Evolutionary conservation across 2,888 invertebrate genomes (phyloP).

Genomic region (Podabrus alpinus): DNA sequence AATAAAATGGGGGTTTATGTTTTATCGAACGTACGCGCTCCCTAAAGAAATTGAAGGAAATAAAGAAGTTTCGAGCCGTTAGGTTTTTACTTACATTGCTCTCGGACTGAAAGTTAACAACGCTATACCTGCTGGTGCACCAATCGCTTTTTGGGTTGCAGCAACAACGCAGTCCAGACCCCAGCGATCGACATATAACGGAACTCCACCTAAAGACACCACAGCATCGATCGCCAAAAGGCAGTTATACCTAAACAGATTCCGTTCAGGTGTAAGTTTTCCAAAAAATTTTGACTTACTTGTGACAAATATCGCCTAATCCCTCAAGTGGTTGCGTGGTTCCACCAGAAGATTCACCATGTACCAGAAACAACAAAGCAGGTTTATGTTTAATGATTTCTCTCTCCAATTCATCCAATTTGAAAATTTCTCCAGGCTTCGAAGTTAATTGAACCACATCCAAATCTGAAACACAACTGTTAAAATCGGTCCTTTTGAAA

Average conservation of each 20-base stretch:
- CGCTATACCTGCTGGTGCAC: conserved; percentile 72
- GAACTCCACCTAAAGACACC: conserved; percentile 70
- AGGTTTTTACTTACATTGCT: conserved; percentile 61
- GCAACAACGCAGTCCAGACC: conserved; percentile 72
- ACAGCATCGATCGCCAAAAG: conserved; percentile 74
- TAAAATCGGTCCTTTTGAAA: not conserved
- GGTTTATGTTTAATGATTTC: conserved; percentile 68
- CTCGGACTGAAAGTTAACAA: conserved; percentile 71
- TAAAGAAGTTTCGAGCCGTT: not conserved
- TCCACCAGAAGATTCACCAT: conserved; percentile 85
- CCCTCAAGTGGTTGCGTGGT: conserved; percentile 77
- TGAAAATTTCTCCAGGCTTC: conserved; percentile 57
- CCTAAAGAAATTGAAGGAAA: conserved; percentile 49
- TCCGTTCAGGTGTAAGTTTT: not conserved
- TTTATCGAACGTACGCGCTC: conserved; percentile 60
- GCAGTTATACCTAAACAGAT: conserved; percentile 59
- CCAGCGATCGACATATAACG: conserved; percentile 70
- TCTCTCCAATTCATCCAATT: conserved; percentile 63
- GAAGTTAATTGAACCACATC: conserved; percentile 32
- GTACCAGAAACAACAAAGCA: conserved; percentile 73
- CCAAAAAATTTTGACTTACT: conserved; percentile 53
- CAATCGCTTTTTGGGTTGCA: conserved; percentile 73
- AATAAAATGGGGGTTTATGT: conserved; percentile 62
- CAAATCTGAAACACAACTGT: conserved; percentile 22
- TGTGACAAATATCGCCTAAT: conserved; percentile 75